Evolutionary conservation across 2,797 vertebrate species (phyloP).

Genomic region (Tarsius wallacei): DNA sequence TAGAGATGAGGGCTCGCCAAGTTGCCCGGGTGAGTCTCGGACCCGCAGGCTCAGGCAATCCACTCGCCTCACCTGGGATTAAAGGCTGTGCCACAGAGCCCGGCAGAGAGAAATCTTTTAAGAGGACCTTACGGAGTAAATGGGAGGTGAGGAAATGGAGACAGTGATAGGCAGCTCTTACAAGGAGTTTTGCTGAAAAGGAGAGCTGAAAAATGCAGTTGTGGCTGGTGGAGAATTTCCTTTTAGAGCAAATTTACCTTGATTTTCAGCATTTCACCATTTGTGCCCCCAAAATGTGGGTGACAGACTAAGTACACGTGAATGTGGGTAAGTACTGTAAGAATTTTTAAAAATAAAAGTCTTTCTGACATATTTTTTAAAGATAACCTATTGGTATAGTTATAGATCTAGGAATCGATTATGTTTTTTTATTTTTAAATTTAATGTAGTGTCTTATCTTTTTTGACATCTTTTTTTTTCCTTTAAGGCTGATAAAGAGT

Average conservation of each 20-base stretch:
- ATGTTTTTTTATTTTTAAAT: constrained; percentile 30
- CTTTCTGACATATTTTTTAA: neutral
- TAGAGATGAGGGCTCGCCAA: too few species aligned
- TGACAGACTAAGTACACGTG: neutral
- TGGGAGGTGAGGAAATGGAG: neutral
- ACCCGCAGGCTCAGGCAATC: too few species aligned
- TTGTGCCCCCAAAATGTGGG: neutral
- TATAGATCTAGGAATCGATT: neutral
- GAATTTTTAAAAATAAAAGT: constrained; percentile 61
- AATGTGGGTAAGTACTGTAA: neutral
- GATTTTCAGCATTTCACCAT: constrained; percentile 12
- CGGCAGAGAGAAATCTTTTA: too few species aligned
- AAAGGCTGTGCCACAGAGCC: too few species aligned
- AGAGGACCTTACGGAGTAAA: too few species aligned
- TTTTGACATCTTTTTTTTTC: constrained; percentile 73
- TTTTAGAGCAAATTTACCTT: constrained; percentile 10
- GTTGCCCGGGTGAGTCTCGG: too few species aligned
- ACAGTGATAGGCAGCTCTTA: neutral
- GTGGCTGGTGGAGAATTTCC: neutral
- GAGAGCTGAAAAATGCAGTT: neutral
- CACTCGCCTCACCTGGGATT: too few species aligned
- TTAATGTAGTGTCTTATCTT: neutral
- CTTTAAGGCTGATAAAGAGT: constrained; percentile 97
- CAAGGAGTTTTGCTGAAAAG: neutral
- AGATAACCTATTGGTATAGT: neutral